Evolutionary conservation across 2,797 vertebrate species (phyloP).

Genomic region (Neosilurus hyrtlii): DNA sequence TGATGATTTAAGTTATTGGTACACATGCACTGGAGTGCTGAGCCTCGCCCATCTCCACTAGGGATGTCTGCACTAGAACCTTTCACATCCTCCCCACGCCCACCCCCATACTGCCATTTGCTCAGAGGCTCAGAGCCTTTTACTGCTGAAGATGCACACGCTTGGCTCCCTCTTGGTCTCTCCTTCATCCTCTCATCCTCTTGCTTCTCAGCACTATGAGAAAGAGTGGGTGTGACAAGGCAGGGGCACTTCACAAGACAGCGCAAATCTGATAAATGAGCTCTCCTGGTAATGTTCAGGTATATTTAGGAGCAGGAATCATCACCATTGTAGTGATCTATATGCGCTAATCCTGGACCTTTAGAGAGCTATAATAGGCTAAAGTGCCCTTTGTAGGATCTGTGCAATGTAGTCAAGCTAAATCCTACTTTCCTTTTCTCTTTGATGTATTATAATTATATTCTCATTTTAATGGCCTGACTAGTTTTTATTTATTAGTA

Average conservation of each 20-base stretch:
- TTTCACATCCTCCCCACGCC: constrained; percentile 14
- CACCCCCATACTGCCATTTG: constrained; percentile 1
- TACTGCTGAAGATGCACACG: constrained; percentile 22
- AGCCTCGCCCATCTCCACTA: constrained; percentile 33
- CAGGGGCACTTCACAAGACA: constrained; percentile 39
- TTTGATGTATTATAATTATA: neutral
- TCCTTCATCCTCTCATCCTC: neutral
- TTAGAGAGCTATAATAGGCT: neutral
- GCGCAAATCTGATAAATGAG: constrained; percentile 41
- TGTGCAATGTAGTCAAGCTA: too few species aligned
- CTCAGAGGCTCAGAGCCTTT: constrained; percentile 14
- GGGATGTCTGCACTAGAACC: constrained; percentile 37
- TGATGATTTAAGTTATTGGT: constrained; percentile 3
- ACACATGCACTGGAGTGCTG: neutral
- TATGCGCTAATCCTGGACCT: neutral
- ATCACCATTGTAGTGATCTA: constrained; percentile 44
- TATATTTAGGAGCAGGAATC: constrained; percentile 39
- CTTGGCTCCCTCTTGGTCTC: neutral
- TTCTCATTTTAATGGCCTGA: neutral
- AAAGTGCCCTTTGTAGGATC: neutral
- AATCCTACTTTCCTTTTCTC: neutral
- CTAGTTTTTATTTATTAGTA: too few species aligned
- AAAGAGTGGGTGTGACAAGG: constrained; percentile 24
- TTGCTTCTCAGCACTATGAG: constrained; percentile 4
- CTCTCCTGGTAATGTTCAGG: constrained; percentile 41